Evolutionary conservation across 2,113 vertebrate species (phyloP).

Genomic region (Tyrannus savana): DNA sequence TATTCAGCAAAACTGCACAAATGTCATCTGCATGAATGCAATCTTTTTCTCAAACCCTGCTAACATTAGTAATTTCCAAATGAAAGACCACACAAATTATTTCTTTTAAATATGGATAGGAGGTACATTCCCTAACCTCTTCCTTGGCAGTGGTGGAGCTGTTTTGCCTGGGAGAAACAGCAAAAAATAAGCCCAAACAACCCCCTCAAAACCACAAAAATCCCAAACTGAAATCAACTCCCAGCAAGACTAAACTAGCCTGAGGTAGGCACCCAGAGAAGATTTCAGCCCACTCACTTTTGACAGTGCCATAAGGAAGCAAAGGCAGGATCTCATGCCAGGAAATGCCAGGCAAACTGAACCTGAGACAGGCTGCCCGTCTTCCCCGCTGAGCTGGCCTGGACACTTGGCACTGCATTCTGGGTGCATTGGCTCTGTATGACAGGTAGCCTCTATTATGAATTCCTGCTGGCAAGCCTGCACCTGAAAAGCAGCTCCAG

Average conservation of each 20-base stretch:
- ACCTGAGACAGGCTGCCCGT: rapidly evolving
- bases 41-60: not conserved
- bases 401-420: not conserved
- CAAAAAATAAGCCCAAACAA: not conserved
- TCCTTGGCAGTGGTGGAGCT: not conserved
- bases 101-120: not conserved
- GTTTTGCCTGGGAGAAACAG: slow-evolving; percentile 22
- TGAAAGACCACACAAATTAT: not conserved
- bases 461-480: not conserved
- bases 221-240: not conserved
- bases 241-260: slow-evolving; percentile 36
- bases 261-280: not conserved
- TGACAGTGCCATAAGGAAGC: not conserved
- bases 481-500: not conserved
- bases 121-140: not conserved
- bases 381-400: not conserved
- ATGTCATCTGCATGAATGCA: not conserved
- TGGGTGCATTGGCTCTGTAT: rapidly evolving
- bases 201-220: slow-evolving; percentile 49
- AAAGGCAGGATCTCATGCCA: not conserved
- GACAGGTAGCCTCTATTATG: not conserved
- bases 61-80: not conserved
- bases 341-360: not conserved
- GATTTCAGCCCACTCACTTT: not conserved
- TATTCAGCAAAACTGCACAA: not conserved